These are phyloP conservation scores for Stigmatopora argus DNA, from an alignment of 2,113 vertebrate genomes.

Conservation along the genomic window DNA sequence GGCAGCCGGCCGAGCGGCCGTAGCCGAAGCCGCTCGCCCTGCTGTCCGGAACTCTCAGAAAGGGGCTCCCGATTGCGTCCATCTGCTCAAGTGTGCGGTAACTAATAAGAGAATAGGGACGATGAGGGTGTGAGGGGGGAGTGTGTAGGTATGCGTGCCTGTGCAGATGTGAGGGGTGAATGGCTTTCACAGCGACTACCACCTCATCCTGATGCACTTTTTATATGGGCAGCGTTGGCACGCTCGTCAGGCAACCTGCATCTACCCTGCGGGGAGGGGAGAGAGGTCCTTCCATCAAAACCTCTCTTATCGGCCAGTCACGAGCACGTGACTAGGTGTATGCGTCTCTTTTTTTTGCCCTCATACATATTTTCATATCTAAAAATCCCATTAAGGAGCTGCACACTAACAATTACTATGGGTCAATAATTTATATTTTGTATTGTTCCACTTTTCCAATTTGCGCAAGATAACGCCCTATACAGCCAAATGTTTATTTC, in stretches of 20 bases:
- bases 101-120: slow-evolving; percentile 24
- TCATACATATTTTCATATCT: not conserved
- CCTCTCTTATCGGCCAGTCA: slow-evolving; percentile 22
- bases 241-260: slow-evolving; percentile 48
- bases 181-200: slow-evolving; percentile 72
- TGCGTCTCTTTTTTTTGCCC: slow-evolving; percentile 16
- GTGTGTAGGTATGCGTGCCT: slow-evolving; percentile 35
- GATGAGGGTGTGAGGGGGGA: slow-evolving; percentile 10
- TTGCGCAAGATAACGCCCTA: too few species aligned
- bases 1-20: slow-evolving; percentile 77
- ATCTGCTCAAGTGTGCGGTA: slow-evolving; percentile 67
- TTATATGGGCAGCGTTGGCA: slow-evolving; percentile 65
- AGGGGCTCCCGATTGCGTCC: slow-evolving; percentile 85
- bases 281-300: slow-evolving; percentile 14
- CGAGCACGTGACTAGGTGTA: slow-evolving; percentile 38
- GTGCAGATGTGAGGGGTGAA: slow-evolving; percentile 58
- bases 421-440: slow-evolving; percentile 43
- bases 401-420: slow-evolving; percentile 61
- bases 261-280: slow-evolving; percentile 46
- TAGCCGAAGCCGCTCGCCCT: slow-evolving; percentile 83
- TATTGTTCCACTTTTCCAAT: slow-evolving; percentile 94
- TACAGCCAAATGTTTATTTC: too few species aligned
- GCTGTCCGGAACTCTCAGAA: slow-evolving; percentile 83
- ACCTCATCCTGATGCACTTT: slow-evolving; percentile 59
- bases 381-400: not conserved